Conservation (phyloP, 2,888 invertebrate genomes). For the Drosophila prostipennis region DNA sequence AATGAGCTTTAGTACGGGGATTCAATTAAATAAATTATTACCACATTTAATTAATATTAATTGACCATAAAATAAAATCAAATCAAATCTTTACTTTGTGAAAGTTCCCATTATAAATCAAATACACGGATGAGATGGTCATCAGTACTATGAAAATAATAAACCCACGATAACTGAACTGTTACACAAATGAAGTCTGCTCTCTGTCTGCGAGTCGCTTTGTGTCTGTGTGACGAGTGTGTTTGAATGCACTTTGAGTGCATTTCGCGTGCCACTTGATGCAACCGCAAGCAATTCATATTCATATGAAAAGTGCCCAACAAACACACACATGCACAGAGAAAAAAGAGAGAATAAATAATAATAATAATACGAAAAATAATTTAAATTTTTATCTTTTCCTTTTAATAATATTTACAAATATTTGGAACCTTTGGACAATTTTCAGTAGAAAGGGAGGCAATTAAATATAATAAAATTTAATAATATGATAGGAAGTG, state of each 20-base stretch:
- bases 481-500: too few relatives aligned
- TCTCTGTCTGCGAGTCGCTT: constrained; percentile 23
- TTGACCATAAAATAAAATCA: too few relatives aligned
- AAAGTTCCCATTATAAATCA: constrained; percentile 9
- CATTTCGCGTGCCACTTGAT: constrained; percentile 67
- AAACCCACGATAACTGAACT: constrained; percentile 11
- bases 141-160: constrained; percentile 16
- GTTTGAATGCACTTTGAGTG: constrained; percentile 45
- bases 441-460: too few relatives aligned
- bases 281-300: constrained; percentile 76
- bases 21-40: background rate
- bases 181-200: constrained; percentile 25
- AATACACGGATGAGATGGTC: background rate
- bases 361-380: too few relatives aligned
- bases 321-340: constrained; percentile 51
- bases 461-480: too few relatives aligned
- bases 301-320: constrained; percentile 72
- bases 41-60: background rate
- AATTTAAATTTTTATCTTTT: too few relatives aligned
- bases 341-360: background rate
- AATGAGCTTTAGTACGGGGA: too few relatives aligned
- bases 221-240: constrained; percentile 38
- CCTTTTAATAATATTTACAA: too few relatives aligned
- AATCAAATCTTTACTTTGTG: background rate
- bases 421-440: too few relatives aligned